Evolutionary conservation across 2,888 invertebrate species (phyloP).

Genomic region (Chaetogeoica ovagalla): DNA sequence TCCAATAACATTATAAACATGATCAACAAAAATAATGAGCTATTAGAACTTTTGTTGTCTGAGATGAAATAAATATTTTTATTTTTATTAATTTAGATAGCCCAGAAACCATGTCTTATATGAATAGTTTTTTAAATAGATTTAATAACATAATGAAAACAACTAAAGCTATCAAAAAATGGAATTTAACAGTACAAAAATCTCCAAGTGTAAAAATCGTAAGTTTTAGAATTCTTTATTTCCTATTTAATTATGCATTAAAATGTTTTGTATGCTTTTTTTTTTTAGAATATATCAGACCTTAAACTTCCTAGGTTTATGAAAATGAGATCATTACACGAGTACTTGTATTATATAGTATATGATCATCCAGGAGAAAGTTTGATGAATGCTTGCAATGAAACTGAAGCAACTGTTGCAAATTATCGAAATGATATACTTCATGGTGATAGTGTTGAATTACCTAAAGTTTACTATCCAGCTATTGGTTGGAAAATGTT

Average conservation of each 20-base stretch:
- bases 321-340: constrained; percentile 69
- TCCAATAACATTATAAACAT: no score
- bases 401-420: constrained; percentile 22
- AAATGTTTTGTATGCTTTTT: constrained; percentile 58
- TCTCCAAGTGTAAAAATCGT: constrained; percentile 45
- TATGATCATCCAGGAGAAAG: constrained; percentile 63
- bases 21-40: no score
- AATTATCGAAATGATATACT: constrained; percentile 57
- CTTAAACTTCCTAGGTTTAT: constrained; percentile 66
- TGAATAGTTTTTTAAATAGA: constrained; percentile 48
- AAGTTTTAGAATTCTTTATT: background rate
- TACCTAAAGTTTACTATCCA: constrained; percentile 63
- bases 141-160: constrained; percentile 45
- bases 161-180: constrained; percentile 33
- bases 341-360: constrained; percentile 71
- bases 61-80: background rate
- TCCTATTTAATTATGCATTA: background rate
- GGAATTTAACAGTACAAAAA: constrained; percentile 36
- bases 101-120: constrained; percentile 13
- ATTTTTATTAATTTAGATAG: constrained; percentile 11
- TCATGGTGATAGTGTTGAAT: constrained; percentile 60
- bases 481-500: constrained; percentile 73
- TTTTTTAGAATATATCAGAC: constrained; percentile 62
- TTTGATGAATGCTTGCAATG: constrained; percentile 56
- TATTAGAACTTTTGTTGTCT: no score